Evolutionary conservation across 2,113 vertebrate genomes (phyloP).

Genomic region (Delphinus delphis): DNA sequence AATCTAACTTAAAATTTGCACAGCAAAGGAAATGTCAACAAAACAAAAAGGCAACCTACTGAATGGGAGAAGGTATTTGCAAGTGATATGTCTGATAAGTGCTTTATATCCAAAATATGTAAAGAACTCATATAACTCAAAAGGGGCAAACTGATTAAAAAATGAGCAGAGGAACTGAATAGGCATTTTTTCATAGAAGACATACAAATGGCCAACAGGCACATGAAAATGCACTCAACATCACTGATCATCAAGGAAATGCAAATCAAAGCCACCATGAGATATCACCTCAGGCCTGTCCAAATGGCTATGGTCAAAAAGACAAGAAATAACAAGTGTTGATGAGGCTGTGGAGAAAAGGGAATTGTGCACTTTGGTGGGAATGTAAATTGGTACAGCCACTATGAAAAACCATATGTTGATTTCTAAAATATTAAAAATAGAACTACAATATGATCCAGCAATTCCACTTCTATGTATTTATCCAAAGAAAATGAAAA

Average conservation of each 20-base stretch:
- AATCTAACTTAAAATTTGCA: background rate
- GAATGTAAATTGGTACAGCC: background rate
- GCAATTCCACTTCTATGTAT: background rate
- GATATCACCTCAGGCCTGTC: background rate
- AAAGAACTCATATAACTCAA: background rate
- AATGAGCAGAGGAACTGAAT: background rate
- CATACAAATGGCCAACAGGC: background rate
- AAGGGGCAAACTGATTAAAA: too few relatives aligned
- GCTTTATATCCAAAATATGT: background rate
- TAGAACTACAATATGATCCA: background rate
- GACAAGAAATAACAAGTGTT: background rate
- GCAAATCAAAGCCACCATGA: background rate
- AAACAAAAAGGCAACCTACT: background rate
- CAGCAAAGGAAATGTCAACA: background rate
- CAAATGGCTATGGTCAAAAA: background rate
- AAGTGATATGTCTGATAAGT: background rate
- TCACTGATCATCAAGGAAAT: background rate
- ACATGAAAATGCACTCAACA: background rate
- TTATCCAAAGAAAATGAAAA: background rate
- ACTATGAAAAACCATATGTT: background rate
- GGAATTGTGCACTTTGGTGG: background rate
- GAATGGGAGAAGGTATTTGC: background rate
- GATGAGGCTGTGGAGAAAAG: background rate
- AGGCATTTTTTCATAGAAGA: background rate
- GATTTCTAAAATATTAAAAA: background rate